A percentile compares a stretch with the other conserved stretches of the same genome.
Evolutionary conservation across 2,113 vertebrate species (phyloP).

Genomic region (Pseudopipra pipra): DNA sequence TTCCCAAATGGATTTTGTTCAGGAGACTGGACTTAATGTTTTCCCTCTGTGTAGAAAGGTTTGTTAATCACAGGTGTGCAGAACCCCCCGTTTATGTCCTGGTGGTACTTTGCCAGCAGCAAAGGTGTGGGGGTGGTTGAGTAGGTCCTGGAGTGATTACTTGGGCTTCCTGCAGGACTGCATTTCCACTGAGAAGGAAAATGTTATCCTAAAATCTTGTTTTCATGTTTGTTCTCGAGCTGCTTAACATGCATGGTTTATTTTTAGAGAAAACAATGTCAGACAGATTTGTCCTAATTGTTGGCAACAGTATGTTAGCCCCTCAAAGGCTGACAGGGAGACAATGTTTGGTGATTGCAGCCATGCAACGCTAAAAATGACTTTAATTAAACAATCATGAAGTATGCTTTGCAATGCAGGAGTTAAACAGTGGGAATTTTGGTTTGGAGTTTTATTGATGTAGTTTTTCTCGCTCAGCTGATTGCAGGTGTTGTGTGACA

Average conservation of each 20-base stretch:
- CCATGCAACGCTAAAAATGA: slow-evolving; percentile 57
- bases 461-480: not conserved
- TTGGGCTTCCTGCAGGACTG: not conserved
- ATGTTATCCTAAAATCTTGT: slow-evolving; percentile 43
- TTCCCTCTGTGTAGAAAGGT: not conserved
- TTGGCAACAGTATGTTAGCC: slow-evolving; percentile 59
- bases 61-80: not conserved
- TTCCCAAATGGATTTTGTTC: not conserved
- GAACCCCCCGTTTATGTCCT: not conserved
- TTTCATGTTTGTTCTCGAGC: slow-evolving; percentile 56
- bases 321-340: slow-evolving; percentile 65
- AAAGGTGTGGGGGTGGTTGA: not conserved
- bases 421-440: slow-evolving; percentile 24
- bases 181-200: not conserved
- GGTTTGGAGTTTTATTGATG: slow-evolving; percentile 11
- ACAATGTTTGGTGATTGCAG: slow-evolving; percentile 73
- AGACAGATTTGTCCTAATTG: slow-evolving; percentile 71
- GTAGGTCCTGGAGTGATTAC: not conserved
- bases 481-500: slow-evolving; percentile 64
- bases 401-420: not conserved
- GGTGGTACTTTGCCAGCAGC: not conserved
- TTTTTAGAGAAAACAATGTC: slow-evolving; percentile 71
- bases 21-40: not conserved
- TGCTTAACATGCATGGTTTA: slow-evolving; percentile 68
- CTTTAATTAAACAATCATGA: slow-evolving; percentile 65